Evolutionary conservation across 2,888 invertebrate species (phyloP), one percentile per base, ranked within the genome.

Genomic region (Glaucopsyche alexis): DNA sequence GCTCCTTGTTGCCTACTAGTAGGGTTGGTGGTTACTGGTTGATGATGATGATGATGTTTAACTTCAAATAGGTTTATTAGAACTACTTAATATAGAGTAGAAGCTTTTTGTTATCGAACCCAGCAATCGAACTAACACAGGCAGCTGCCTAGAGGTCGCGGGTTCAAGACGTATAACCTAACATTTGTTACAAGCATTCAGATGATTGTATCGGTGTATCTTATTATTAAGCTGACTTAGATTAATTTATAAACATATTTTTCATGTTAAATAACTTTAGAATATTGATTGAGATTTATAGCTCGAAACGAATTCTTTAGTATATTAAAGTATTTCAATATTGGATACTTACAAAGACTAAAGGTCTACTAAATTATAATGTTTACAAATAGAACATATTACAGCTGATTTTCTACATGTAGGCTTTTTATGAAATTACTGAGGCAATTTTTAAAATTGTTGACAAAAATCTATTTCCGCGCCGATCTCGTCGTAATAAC

Each of bases 81-180:
- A 42, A 47, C 49, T 29, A 49, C 49, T 8, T 69, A 47, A 29
- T 45, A 8, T 19, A 19, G 11, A 47, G 14, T 49, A 47, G 45
- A 66, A 66, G 42, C 69, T 19, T 13, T 47, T 60, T 7, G 29
- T 14, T 69, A 69, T 69, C 69, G 47, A 19, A 6, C 49, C n/a
- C 42, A 19, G 69, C 69, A 29, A 69, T 49, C 69, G 29, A 49
- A 38, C 47, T 67, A 55, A 55, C 60, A 60, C 60, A 60, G 69
- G 69, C 69, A 69, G 69, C 69, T 16, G 29, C 19, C n/a, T 19
- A 16, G 69, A 69, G 69, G 69, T 69, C 19, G 47, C 47, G 49
- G 69, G 69, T 69, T 69, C 69, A 69, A 69, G 47, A 49, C 69
- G 7, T 69, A 69, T 49, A 49, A 69, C 47, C 69, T 69, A 69